A percentile compares a stretch with the other conserved stretches of the same genome.
phyloP scores from a whole-genome alignment of 2,888 invertebrate genomes.

The Drosophila kokeensis region DNA sequence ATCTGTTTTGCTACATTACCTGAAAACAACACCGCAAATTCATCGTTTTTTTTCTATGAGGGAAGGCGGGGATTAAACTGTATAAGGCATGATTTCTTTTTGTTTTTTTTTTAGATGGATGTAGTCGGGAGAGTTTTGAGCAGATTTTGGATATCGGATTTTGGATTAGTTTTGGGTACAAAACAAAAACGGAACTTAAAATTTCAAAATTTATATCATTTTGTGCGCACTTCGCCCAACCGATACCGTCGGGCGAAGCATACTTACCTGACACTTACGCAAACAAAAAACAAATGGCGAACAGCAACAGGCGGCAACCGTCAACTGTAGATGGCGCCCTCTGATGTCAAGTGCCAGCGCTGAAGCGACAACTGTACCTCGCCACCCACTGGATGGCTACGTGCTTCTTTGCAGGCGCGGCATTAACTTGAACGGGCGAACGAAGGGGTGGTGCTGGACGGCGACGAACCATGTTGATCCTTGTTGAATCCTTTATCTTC shows the following conservation, averaged over 20 bases:
- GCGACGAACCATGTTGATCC: constrained; percentile 6
- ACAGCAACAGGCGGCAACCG: neutral
- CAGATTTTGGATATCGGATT: constrained; percentile 3
- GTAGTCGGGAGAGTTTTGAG: constrained; percentile 6
- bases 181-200: constrained; percentile 70
- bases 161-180: constrained; percentile 20
- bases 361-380: constrained; percentile 62
- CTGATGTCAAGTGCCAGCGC: constrained; percentile 44
- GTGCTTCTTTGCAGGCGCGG: constrained; percentile 48
- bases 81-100: neutral
- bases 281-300: neutral
- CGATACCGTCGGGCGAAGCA: constrained; percentile 87
- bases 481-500: constrained; percentile 4
- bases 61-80: constrained; percentile 2
- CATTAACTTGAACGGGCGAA: constrained; percentile 46
- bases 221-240: constrained; percentile 84
- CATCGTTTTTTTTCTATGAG: constrained; percentile 20
- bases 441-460: neutral
- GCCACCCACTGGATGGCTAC: constrained; percentile 58
- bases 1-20: constrained; percentile 59
- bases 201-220: constrained; percentile 73
- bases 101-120: constrained; percentile 20
- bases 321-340: constrained; percentile 21
- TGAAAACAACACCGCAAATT: constrained; percentile 65
- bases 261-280: constrained; percentile 85